These are phyloP conservation scores for Drosophila suboccidentalis DNA, from an alignment of 2,888 invertebrate species.

Conservation along the genomic window DNA sequence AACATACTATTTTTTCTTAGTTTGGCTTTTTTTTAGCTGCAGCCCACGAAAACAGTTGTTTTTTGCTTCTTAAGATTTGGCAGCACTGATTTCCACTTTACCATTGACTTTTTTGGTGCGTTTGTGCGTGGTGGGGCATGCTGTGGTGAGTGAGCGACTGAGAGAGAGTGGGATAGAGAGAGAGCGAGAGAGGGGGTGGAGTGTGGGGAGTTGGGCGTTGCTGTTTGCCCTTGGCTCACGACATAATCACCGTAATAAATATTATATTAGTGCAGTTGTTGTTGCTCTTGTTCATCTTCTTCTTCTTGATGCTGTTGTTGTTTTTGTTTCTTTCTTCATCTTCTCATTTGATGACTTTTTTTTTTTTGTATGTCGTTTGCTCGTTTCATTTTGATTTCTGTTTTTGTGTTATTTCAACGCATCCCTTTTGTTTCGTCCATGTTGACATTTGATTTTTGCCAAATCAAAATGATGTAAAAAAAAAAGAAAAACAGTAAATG, in stretches of 20 bases:
- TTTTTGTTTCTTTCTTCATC: constrained; percentile 10
- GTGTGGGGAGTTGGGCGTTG: constrained; percentile 13
- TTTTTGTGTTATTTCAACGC: constrained; percentile 23
- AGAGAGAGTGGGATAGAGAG: not conserved
- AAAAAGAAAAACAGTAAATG: not conserved
- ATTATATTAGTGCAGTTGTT: constrained; percentile 67
- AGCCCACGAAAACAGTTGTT: not conserved
- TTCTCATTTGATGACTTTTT: constrained; percentile 20
- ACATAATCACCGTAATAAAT: constrained; percentile 72
- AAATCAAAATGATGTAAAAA: constrained; percentile 11
- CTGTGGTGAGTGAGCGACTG: not conserved
- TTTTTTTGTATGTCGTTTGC: constrained; percentile 1
- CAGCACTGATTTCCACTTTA: constrained; percentile 39
- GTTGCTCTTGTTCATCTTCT: constrained; percentile 28
- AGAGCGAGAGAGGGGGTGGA: not conserved
- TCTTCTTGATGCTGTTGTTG: constrained; percentile 31
- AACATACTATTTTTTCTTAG: too few relatives aligned
- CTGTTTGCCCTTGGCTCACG: constrained; percentile 56
- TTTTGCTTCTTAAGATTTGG: not conserved
- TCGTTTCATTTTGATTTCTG: constrained; percentile 23
- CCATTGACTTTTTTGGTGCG: constrained; percentile 30
- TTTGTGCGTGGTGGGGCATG: constrained; percentile 2
- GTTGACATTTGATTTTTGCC: constrained; percentile 52
- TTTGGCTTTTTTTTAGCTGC: not conserved
- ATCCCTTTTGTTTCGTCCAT: constrained; percentile 29